Conservation (phyloP, 2,113 vertebrate genomes). For the Brachirus orientalis region DNA sequence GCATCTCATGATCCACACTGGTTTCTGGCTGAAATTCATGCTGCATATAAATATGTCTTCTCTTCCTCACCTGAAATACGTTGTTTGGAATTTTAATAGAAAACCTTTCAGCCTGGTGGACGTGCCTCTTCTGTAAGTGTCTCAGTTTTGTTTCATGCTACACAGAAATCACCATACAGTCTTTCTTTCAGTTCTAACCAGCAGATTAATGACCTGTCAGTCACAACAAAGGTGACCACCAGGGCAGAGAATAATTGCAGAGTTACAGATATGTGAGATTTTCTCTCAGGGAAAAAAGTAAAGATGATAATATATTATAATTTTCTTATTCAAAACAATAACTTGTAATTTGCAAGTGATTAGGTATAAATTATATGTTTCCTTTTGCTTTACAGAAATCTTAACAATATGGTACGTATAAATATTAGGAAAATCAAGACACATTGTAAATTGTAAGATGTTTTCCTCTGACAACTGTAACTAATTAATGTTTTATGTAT, state of each 20-base stretch:
- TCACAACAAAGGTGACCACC: conserved; percentile 1
- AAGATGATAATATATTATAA: neutral
- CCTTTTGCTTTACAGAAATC: no score
- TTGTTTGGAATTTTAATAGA: conserved; percentile 2
- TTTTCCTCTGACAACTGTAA: neutral
- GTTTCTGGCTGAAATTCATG: conserved; percentile 10
- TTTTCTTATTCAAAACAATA: neutral
- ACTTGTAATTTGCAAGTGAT: neutral
- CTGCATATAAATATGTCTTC: conserved; percentile 23
- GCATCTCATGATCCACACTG: neutral
- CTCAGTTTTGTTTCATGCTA: neutral
- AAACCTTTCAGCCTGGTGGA: neutral
- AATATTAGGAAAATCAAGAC: no score
- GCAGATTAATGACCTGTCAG: conserved; percentile 27
- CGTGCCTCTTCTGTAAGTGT: neutral
- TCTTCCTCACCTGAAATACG: neutral
- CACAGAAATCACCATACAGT: neutral
- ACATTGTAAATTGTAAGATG: no score
- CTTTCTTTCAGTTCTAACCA: neutral
- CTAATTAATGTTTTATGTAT: conserved; percentile 56
- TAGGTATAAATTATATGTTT: no score
- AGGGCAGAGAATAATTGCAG: neutral
- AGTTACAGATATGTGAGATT: neutral
- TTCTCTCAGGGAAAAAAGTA: neutral
- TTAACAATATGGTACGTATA: no score